Percentiles rank a stretch among this genome's conserved stretches.
phyloP scores from a whole-genome alignment of 2,888 invertebrate species.

The Heteromurus nitidus region DNA sequence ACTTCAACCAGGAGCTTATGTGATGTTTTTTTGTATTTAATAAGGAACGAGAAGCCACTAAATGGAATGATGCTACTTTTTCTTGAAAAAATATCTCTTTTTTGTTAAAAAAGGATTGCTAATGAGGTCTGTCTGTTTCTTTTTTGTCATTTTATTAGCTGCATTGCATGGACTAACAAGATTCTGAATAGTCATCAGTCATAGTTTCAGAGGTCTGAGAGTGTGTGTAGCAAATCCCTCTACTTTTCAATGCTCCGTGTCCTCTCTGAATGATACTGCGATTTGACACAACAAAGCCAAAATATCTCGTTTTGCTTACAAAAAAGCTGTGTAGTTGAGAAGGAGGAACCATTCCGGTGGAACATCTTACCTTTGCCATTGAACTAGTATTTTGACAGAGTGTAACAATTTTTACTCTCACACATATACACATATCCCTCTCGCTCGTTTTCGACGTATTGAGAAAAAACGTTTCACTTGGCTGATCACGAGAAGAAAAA shows the following conservation, averaged over 20 bases:
- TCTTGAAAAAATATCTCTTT: background rate
- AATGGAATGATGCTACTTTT: background rate
- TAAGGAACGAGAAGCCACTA: background rate
- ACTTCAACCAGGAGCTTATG: background rate
- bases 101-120: constrained; percentile 16
- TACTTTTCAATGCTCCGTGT: too few relatives aligned
- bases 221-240: too few relatives aligned
- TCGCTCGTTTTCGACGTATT: constrained; percentile 34
- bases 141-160: constrained; percentile 35
- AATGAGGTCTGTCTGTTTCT: constrained; percentile 42
- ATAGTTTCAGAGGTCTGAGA: too few relatives aligned
- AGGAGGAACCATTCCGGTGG: constrained; percentile 54
- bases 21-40: background rate
- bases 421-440: background rate
- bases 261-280: too few relatives aligned
- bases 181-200: constrained; percentile 16
- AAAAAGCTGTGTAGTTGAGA: too few relatives aligned
- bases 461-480: constrained; percentile 53
- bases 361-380: constrained; percentile 67
- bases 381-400: constrained; percentile 66
- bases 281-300: background rate
- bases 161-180: constrained; percentile 39
- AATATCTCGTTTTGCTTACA: too few relatives aligned
- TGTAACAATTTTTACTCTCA: constrained; percentile 37
- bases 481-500: constrained; percentile 60